These are phyloP conservation scores for Amphiprion clarkii DNA, from an alignment of 2,797 vertebrate species.

Conservation along the genomic window DNA sequence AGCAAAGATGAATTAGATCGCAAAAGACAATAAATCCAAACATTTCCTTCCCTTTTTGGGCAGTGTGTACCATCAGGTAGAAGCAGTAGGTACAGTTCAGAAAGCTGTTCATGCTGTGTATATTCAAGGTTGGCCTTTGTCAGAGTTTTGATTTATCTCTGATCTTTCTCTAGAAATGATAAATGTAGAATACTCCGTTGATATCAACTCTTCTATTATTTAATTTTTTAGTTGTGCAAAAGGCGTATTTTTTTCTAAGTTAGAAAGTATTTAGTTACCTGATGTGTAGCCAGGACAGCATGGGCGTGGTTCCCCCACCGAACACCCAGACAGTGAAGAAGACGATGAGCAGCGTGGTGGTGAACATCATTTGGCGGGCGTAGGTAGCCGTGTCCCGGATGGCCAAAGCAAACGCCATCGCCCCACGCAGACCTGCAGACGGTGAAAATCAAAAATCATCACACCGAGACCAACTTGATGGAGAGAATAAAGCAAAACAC, in stretches of 20 bases:
- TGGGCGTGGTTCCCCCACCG: constrained; percentile 97
- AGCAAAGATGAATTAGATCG: no score
- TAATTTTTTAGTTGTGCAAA: no score
- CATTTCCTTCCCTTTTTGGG: no score
- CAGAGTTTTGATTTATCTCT: not conserved
- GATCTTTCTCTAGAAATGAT: not conserved
- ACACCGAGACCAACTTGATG: not conserved
- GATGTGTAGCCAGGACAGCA: constrained; percentile 97
- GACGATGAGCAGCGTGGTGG: constrained; percentile 96
- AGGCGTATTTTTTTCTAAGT: no score
- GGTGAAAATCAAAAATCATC: not conserved
- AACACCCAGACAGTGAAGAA: constrained; percentile 99
- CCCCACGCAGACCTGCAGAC: constrained; percentile 91
- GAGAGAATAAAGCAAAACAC: no score
- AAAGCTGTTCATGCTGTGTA: not conserved
- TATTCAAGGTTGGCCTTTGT: not conserved
- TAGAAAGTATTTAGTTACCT: constrained; percentile 74
- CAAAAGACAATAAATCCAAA: no score
- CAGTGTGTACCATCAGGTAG: no score
- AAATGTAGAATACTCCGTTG: not conserved
- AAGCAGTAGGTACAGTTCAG: no score
- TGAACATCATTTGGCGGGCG: constrained; percentile 98
- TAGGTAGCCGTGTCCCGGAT: constrained; percentile 97
- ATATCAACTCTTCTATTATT: no score
- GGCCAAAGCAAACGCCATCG: constrained; percentile 96